Conservation (phyloP, 2,888 invertebrate species). For the Nineta flava region DNA sequence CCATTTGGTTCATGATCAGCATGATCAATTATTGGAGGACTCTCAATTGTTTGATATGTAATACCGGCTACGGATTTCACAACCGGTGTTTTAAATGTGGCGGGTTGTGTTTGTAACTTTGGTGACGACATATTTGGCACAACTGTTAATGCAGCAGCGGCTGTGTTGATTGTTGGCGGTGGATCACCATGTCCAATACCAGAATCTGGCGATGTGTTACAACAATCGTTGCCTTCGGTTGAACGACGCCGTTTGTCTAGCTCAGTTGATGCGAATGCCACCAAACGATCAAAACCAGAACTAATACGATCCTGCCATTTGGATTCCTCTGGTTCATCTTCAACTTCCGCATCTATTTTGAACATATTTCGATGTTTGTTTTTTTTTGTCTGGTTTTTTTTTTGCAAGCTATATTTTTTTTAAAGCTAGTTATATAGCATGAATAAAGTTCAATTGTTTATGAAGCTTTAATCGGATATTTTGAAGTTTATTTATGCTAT, state of each 20-base stretch:
- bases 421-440: no score
- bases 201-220: constrained; percentile 76
- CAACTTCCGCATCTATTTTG: constrained; percentile 35
- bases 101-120: constrained; percentile 24
- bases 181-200: constrained; percentile 63
- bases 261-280: constrained; percentile 85
- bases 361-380: no score
- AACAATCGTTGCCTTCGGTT: constrained; percentile 56
- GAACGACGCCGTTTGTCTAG: constrained; percentile 74
- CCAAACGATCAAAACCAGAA: constrained; percentile 84
- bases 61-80: constrained; percentile 26
- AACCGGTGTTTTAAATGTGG: constrained; percentile 26
- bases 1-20: constrained; percentile 29
- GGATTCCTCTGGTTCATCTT: constrained; percentile 59
- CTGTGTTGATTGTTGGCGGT: constrained; percentile 31
- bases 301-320: constrained; percentile 90
- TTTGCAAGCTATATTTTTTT: no score
- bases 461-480: no score
- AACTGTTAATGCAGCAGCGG: constrained; percentile 22
- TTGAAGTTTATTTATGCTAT: no score
- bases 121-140: constrained; percentile 21
- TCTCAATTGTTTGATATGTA: constrained; percentile 23
- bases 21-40: constrained; percentile 27
- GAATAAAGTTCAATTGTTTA: no score
- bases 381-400: no score